phyloP scores from a whole-genome alignment of 2,797 vertebrate genomes.

The Alca torda region DNA sequence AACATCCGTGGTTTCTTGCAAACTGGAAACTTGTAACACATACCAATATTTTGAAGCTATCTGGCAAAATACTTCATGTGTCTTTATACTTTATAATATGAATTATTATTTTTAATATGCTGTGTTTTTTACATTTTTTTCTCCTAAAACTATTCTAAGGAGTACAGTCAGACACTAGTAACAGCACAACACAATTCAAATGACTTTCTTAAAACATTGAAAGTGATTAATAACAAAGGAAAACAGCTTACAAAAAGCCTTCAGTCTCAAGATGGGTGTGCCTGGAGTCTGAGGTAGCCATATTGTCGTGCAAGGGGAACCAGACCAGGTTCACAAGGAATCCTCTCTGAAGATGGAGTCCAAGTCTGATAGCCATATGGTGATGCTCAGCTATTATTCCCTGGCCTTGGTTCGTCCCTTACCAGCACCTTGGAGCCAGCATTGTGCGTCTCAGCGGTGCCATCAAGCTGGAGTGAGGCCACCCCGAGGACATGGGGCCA shows the following conservation, averaged over 20 bases:
- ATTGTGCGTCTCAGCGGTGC: fast-evolving
- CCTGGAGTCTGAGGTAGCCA: not conserved
- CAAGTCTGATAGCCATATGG: fast-evolving
- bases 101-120: not conserved
- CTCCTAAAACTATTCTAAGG: not conserved
- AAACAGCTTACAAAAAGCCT: not conserved
- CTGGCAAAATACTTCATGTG: not conserved
- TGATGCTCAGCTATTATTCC: not conserved
- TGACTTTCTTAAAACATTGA: not conserved
- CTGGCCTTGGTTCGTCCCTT: not conserved
- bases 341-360: not conserved
- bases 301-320: not conserved
- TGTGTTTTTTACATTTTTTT: not conserved
- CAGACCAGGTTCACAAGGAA: not conserved
- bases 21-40: not conserved
- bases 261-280: not conserved
- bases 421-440: fast-evolving
- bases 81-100: not conserved
- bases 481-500: fast-evolving
- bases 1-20: not conserved
- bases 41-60: not conserved
- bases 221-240: not conserved
- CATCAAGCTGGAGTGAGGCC: fast-evolving
- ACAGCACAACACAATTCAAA: not conserved
- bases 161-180: not conserved